Base-by-base conservation (phyloP, 2,797 vertebrate genomes). In the Neomorphus geoffroyi region DNA sequence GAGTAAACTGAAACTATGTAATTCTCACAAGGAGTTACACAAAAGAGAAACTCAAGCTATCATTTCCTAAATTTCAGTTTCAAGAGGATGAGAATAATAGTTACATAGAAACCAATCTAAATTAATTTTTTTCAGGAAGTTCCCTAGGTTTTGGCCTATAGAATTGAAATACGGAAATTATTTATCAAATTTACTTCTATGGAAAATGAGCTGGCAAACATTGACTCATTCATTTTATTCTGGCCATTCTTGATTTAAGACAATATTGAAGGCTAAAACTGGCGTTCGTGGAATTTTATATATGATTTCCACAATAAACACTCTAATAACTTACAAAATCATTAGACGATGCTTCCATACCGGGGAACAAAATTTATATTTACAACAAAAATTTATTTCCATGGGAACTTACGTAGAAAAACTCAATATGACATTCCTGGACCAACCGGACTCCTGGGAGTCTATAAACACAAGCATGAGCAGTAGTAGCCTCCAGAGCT, bases 291-390 rank as follows among this genome's bases (percentile, higher is more conserved):
- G 27, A 64, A 35, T 22, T 22, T 27, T 45, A 24, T 24, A 37
- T 24, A 22, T 3, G 3, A 41, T 7, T 46, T 67, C 27, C 37
- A 75, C 32, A 80, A 51, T 28, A 91, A 69, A 43, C 8, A 9
- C 30, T 54, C 13, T 26, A 48, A 39, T 60, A 90, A 46, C 66
- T 51, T 21, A 18, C 33, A 58, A 48, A 48, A 48, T 4, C 14
- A 8, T 10, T 58, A 58, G 8, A 46, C 1, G 0, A 28, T 33
- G 16, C 4, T 60, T 72, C 50, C 27, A 18, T 18, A 61, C 2
- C 3, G 54, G 13, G 11, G 12, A 39, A 23, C 3, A 69, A 51
- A 72, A 56, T n/a, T 54, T 50, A 11, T 43, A 48, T 11, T 64
- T 57, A 53, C 8, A 74, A 33, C 53, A 39, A 67, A 51, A 65